Percentiles rank a stretch among this genome's conserved stretches.
These are phyloP conservation scores for Oryctes rhinoceros DNA, from an alignment of 1,140 invertebrate species.

Conservation along the genomic window DNA sequence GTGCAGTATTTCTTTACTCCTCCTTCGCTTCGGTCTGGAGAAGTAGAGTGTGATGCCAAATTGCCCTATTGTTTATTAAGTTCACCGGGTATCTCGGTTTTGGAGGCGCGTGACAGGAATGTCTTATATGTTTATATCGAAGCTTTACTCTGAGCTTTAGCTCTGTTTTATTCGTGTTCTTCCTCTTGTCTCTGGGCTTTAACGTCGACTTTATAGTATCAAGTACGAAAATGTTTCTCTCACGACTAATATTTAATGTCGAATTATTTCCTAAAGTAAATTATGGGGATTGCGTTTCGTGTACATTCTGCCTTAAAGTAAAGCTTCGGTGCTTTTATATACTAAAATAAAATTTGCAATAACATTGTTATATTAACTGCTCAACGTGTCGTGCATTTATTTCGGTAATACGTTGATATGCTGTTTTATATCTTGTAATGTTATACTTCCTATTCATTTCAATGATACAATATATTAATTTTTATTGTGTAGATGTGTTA, in stretches of 20 bases:
- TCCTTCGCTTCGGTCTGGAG: conserved; percentile 3
- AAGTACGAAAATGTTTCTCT: conserved; percentile 19
- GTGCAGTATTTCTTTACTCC: conserved; percentile 20
- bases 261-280: conserved; percentile 37
- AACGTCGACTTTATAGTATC: conserved; percentile 19
- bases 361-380: neutral
- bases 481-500: neutral
- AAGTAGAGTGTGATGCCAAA: conserved; percentile 32
- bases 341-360: neutral
- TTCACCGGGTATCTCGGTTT: conserved; percentile 36
- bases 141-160: conserved; percentile 15
- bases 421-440: neutral
- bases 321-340: neutral
- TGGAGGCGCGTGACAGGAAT: conserved; percentile 28
- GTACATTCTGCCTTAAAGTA: conserved; percentile 9
- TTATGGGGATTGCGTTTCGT: conserved; percentile 25
- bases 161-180: conserved; percentile 36
- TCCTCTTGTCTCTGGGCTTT: conserved; percentile 27
- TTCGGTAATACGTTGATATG: neutral
- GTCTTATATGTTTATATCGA: conserved; percentile 34
- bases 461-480: neutral
- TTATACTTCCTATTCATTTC: neutral
- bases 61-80: conserved; percentile 37
- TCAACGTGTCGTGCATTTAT: neutral
- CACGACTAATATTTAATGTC: conserved; percentile 30